Evolutionary conservation across 2,797 vertebrate genomes (phyloP).

Genomic region (Vespertilio murinus): DNA sequence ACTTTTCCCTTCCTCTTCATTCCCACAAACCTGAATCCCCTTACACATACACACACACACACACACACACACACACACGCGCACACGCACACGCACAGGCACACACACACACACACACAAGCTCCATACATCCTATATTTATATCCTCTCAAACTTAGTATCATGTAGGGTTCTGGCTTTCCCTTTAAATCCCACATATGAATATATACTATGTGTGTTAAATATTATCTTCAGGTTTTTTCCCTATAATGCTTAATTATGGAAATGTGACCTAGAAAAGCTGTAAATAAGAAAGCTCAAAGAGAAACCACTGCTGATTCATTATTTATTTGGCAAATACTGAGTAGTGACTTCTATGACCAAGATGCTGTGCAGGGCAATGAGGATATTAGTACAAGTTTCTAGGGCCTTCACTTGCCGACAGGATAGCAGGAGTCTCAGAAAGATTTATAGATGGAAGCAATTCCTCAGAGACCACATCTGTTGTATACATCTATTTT

Average conservation of each 20-base stretch:
- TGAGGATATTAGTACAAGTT: neutral
- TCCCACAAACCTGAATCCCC: neutral
- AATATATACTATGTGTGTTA: neutral
- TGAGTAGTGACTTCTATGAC: neutral
- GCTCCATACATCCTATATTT: neutral
- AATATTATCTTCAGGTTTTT: constrained; percentile 15
- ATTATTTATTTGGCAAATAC: constrained; percentile 48
- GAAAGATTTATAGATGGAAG: neutral
- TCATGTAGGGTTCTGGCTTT: neutral
- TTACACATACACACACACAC: neutral
- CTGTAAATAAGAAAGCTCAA: constrained; percentile 25
- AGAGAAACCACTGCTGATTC: constrained; percentile 19
- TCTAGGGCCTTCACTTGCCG: neutral
- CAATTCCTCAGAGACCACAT: neutral
- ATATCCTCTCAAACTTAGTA: neutral
- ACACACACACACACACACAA: neutral
- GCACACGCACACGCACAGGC: neutral
- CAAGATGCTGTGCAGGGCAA: neutral
- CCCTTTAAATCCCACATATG: neutral
- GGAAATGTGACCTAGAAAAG: constrained; percentile 56
- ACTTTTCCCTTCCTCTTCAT: neutral
- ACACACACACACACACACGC: neutral
- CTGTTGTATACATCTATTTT: neutral
- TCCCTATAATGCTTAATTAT: constrained; percentile 43
- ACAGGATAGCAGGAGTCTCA: neutral